Base-by-base conservation (phyloP, 2,888 invertebrate species). In the Teinopalpus imperialis region DNA sequence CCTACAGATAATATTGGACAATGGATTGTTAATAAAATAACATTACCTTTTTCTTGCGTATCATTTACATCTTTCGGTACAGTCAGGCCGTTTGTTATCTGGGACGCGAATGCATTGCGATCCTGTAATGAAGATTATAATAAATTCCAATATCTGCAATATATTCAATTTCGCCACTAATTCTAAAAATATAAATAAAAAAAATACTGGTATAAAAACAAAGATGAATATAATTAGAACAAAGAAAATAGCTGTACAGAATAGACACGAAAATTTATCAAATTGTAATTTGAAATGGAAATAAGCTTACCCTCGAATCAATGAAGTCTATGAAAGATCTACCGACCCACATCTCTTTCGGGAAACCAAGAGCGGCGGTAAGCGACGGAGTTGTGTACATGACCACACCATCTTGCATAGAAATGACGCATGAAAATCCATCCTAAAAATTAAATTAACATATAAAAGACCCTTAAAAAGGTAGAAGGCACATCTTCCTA, bases 251-350 rank as follows among this genome's bases (percentile, higher is more conserved):
- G n/a, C n/a, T n/a, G n/a, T n/a, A n/a, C n/a, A n/a, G n/a, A n/a
- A n/a, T n/a, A n/a, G n/a, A n/a, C n/a, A n/a, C n/a, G n/a, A n/a
- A n/a, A n/a, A n/a, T n/a, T n/a, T n/a, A n/a, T n/a, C n/a, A n/a
- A n/a, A n/a, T n/a, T n/a, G n/a, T n/a, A n/a, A n/a, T n/a, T n/a
- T n/a, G n/a, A n/a, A n/a, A n/a, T n/a, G n/a, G n/a, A n/a, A n/a
- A n/a, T n/a, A n/a, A n/a, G n/a, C 75, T 70, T 56, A 88, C 94
- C 75, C 92, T 94, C 1, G 94, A 93, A 74, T 97, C 95, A 0
- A 97, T 90, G 66, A 96, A 97, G 63, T 97, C 96, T 43, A 95
- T 94, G 63, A 97, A 95, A 0, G 95, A 94, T 39, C 95, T 90
- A 2, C 96, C 96, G 20, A 94, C 78, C 95, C 96, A 96, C 92